phyloP scores from a whole-genome alignment of 2,797 vertebrate species.

The Podarcis lilfordi region DNA sequence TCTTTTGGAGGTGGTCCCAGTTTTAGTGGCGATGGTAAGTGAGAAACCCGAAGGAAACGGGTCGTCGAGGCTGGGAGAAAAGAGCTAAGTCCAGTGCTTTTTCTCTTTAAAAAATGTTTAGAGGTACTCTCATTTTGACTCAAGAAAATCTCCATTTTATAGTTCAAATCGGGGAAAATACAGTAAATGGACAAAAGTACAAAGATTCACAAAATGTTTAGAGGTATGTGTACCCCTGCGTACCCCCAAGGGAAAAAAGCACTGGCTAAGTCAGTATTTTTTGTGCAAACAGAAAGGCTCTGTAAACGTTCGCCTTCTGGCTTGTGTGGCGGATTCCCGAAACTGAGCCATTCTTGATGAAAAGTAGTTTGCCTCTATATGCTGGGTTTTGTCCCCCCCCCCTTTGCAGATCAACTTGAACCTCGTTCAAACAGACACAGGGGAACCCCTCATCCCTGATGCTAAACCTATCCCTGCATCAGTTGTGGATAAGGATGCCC shows the following conservation, averaged over 20 bases:
- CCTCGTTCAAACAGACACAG: slow-evolving; percentile 50
- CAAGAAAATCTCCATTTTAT: too few relatives aligned
- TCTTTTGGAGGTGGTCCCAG: slow-evolving; percentile 13
- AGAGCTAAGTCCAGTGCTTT: too few relatives aligned
- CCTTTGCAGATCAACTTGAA: slow-evolving; percentile 60
- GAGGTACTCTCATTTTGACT: too few relatives aligned
- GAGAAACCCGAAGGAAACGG: neutral
- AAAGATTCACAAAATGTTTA: too few relatives aligned
- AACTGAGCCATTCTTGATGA: neutral
- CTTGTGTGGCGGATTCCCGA: neutral
- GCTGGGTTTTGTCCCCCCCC: neutral
- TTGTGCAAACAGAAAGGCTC: neutral
- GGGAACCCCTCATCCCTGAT: slow-evolving; percentile 35
- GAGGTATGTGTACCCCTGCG: too few relatives aligned
- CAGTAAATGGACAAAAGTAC: too few relatives aligned
- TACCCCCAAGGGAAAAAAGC: too few relatives aligned
- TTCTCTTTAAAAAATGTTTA: too few relatives aligned
- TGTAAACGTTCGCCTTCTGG: neutral
- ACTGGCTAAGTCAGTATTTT: neutral
- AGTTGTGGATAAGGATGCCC: slow-evolving; percentile 33
- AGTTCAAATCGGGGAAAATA: too few relatives aligned
- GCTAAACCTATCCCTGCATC: neutral
- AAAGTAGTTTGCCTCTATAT: slow-evolving; percentile 15
- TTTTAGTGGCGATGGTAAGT: slow-evolving; percentile 22
- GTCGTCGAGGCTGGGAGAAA: neutral